Percentiles rank a stretch among this genome's conserved stretches.
Conservation (phyloP, 1,140 invertebrate species). For the Drosophila gunungcola region DNA sequence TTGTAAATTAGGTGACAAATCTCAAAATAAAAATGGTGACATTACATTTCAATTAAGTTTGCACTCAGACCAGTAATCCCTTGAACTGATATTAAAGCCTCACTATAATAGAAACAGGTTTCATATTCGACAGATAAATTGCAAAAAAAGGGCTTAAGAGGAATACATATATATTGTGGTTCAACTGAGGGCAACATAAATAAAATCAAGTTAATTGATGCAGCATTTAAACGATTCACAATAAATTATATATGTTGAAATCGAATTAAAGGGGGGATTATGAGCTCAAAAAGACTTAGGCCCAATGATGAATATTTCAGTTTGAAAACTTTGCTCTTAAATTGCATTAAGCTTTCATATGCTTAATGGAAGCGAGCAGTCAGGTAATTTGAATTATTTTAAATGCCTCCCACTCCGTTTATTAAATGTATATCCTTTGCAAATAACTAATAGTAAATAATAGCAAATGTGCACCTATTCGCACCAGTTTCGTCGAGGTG, state of each 20-base stretch:
- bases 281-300: not conserved
- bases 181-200: not conserved
- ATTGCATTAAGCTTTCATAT: not conserved
- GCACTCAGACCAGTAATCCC: no score
- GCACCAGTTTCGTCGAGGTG: constrained; percentile 1
- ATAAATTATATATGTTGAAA: constrained; percentile 21
- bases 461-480: constrained; percentile 8
- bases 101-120: no score
- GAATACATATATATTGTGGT: no score
- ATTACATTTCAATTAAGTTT: not conserved
- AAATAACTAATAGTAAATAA: constrained; percentile 31
- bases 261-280: constrained; percentile 7
- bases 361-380: not conserved
- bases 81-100: no score
- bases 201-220: constrained; percentile 10
- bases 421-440: not conserved
- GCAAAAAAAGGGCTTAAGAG: no score
- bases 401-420: not conserved
- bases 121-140: no score
- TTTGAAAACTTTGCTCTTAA: not conserved
- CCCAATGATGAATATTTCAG: constrained; percentile 4
- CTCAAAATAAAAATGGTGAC: no score
- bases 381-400: constrained; percentile 6
- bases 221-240: constrained; percentile 7
- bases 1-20: no score